phyloP scores from a whole-genome alignment of 2,888 invertebrate genomes.

The Noctua janthina region DNA sequence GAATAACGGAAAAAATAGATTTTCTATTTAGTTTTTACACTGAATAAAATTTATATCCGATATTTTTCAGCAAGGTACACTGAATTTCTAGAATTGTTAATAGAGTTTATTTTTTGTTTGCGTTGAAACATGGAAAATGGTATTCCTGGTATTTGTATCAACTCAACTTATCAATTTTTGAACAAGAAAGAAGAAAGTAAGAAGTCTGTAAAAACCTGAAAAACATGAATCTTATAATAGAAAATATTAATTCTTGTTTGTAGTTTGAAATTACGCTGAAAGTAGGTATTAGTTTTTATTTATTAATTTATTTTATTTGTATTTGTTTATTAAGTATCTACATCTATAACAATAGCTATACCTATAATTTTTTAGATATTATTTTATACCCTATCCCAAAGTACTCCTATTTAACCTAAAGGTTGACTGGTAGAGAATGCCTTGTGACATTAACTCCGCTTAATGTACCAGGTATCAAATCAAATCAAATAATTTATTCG shows the following conservation, averaged over 20 bases:
- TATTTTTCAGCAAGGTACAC: not conserved
- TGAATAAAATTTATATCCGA: not conserved
- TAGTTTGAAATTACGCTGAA: not conserved
- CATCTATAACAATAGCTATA: no score
- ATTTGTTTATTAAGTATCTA: no score
- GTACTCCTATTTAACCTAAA: no score
- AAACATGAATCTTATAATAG: not conserved
- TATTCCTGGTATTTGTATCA: not conserved
- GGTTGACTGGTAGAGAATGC: no score
- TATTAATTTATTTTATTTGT: no score
- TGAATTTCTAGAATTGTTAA: not conserved
- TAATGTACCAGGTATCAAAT: no score
- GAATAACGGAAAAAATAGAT: conserved; percentile 3
- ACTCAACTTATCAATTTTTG: not conserved
- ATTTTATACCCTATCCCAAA: no score
- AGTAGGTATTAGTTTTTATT: not conserved
- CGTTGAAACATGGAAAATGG: not conserved
- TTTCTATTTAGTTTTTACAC: not conserved
- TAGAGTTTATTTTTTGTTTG: not conserved
- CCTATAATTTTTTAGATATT: no score
- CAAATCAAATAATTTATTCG: no score
- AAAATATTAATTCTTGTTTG: not conserved
- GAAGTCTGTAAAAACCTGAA: not conserved
- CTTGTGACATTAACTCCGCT: no score
- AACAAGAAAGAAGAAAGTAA: not conserved